Evolutionary conservation across 2,888 invertebrate species (phyloP), one percentile per base, ranked within the genome.

Genomic region (Philonicus albiceps): DNA sequence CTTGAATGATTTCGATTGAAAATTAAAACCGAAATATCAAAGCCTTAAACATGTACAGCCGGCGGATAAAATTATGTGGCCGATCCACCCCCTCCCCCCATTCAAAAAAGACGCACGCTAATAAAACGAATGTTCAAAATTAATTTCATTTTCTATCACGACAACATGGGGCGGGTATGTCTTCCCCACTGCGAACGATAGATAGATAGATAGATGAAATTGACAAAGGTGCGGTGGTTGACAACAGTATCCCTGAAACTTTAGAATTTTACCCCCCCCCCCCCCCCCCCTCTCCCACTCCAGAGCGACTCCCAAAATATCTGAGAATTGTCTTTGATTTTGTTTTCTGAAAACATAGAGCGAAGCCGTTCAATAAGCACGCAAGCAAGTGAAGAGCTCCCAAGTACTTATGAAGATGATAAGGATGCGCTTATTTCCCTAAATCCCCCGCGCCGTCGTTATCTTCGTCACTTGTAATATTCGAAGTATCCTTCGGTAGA

Each of bases 41-140:
- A 87, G 87, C 87, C 87, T 80, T 87, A 87, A 73, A 87, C 73
- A 87, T 86, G 84, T 72, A 72, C 22, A 37, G 31, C 64, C 75
- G 31, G 74, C 43, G 49, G 16, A 34, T 40, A 31, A 37, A 55
- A 43, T 87, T 22, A n/a, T 16, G 74, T 34, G 74, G 34, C n/a
- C 53, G n/a, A n/a, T n/a, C n/a, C n/a, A n/a, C n/a, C n/a, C n/a
- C n/a, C n/a, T 5, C 30, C 81, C 86, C 76, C 86, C 40, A 8
- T n/a, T 31, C 31, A 3, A 73, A 86, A 86, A 83, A 86, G 87
- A 86, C 86, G 86, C 43, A 86, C 85, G 86, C 43, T 87, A 86
- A 87, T 87, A 87, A 87, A 87, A 86, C 85, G 87, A 87, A 87
- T 87, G 85, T 86, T 86, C 75, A 75, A 87, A 87, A 87, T 87